A percentile compares a stretch with the other conserved stretches of the same genome.
phyloP scores from a whole-genome alignment of 2,888 invertebrate species.

The Erpobdella octoculata region DNA sequence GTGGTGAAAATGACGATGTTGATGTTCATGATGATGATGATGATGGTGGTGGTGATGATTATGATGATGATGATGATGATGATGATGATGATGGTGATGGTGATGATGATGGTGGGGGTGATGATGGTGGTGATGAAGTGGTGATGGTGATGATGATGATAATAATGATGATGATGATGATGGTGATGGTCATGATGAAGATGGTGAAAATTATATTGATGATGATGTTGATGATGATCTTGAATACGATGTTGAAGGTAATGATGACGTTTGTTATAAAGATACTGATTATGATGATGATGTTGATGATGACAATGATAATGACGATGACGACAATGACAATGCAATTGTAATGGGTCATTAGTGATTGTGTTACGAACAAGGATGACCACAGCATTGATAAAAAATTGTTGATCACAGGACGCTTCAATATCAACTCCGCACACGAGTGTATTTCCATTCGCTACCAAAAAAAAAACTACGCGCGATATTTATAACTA shows the following conservation, averaged over 20 bases:
- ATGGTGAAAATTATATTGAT: slow-evolving; percentile 4
- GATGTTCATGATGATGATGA: neutral
- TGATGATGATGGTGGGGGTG: too few relatives aligned
- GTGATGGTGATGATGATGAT: neutral
- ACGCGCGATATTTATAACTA: too few relatives aligned
- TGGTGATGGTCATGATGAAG: neutral
- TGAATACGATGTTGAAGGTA: slow-evolving; percentile 10
- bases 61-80: slow-evolving; percentile 4
- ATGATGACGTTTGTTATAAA: neutral
- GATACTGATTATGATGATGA: slow-evolving; percentile 6
- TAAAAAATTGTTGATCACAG: neutral
- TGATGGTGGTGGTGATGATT: neutral
- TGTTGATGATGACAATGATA: slow-evolving; percentile 11
- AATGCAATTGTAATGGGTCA: too few relatives aligned
- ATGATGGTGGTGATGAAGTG: slow-evolving; percentile 4
- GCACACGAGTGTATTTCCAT: too few relatives aligned
- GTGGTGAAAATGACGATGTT: neutral
- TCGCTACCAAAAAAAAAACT: too few relatives aligned
- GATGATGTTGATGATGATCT: slow-evolving; percentile 14
- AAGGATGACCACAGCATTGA: neutral
- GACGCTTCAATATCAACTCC: too few relatives aligned
- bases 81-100: slow-evolving; percentile 18
- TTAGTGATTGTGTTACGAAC: neutral
- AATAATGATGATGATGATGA: neutral
- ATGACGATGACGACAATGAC: slow-evolving; percentile 14